Percentiles rank a stretch among this genome's conserved stretches.
Evolutionary conservation across 1,140 invertebrate genomes (phyloP).

Genomic region (Hetaerina americana): DNA sequence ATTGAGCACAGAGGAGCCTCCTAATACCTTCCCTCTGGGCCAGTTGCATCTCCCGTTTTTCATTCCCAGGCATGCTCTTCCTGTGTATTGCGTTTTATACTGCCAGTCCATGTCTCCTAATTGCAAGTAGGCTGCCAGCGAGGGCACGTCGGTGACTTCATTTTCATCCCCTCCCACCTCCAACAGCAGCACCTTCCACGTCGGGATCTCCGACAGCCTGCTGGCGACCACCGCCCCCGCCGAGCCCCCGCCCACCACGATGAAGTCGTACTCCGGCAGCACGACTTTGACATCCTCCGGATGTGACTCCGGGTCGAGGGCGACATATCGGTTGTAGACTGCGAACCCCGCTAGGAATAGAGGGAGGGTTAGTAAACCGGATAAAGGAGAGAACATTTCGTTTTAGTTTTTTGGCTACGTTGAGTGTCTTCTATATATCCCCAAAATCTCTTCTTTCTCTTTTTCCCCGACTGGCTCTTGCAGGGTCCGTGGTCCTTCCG

Average conservation of each 20-base stretch:
- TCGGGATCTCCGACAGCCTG: slow-evolving; percentile 59
- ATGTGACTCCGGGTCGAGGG: slow-evolving; percentile 62
- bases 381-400: slow-evolving; percentile 35
- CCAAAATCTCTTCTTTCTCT: no score
- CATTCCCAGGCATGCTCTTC: slow-evolving; percentile 55
- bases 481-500: no score
- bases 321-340: slow-evolving; percentile 60
- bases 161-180: slow-evolving; percentile 90
- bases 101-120: slow-evolving; percentile 80
- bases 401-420: no score
- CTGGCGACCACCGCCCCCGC: slow-evolving; percentile 87
- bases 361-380: slow-evolving; percentile 42
- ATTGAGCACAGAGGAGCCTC: slow-evolving; percentile 82
- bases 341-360: slow-evolving; percentile 65
- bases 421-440: no score
- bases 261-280: slow-evolving; percentile 64
- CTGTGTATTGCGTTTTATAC: slow-evolving; percentile 81
- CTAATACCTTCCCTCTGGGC: slow-evolving; percentile 72
- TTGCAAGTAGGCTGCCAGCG: slow-evolving; percentile 74
- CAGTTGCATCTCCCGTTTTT: slow-evolving; percentile 63
- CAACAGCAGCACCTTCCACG: slow-evolving; percentile 69
- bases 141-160: slow-evolving; percentile 78
- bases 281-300: slow-evolving; percentile 41
- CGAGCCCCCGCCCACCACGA: slow-evolving; percentile 81
- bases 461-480: no score